Conservation (phyloP, 2,888 invertebrate species). For the Drosophila buzzatii region DNA sequence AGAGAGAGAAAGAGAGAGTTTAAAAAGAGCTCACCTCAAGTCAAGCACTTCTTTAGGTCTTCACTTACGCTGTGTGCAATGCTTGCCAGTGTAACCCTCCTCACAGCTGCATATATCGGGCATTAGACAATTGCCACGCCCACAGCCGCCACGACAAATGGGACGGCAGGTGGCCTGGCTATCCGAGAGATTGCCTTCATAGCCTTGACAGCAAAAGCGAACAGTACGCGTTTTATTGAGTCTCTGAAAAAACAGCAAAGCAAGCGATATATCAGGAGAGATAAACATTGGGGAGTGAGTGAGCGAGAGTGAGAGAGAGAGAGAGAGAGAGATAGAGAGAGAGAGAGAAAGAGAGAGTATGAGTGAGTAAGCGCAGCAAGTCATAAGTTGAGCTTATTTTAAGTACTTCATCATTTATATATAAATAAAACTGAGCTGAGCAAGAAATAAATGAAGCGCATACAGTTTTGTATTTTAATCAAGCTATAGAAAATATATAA, state of each 20-base stretch:
- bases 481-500: no score
- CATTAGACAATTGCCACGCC: constrained; percentile 86
- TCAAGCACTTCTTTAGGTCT: not conserved
- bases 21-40: not conserved
- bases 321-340: not conserved
- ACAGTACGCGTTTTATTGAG: constrained; percentile 89
- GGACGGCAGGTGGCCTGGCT: constrained; percentile 85
- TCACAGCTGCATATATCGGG: constrained; percentile 88
- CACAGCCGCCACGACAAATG: constrained; percentile 84
- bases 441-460: not conserved
- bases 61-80: constrained; percentile 83
- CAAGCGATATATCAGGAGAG: constrained; percentile 3
- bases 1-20: constrained; percentile 34
- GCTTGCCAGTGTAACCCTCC: constrained; percentile 85
- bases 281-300: no score
- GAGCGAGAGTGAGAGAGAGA: not conserved
- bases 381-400: not conserved
- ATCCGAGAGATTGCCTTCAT: constrained; percentile 86
- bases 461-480: not conserved
- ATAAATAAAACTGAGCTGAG: not conserved
- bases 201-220: constrained; percentile 92
- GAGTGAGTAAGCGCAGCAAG: not conserved
- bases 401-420: not conserved
- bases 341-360: not conserved
- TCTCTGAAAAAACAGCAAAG: constrained; percentile 86